Evolutionary conservation across 2,888 invertebrate species (phyloP), one percentile per base, ranked within the genome.

Genomic region (Cinara cedri): DNA sequence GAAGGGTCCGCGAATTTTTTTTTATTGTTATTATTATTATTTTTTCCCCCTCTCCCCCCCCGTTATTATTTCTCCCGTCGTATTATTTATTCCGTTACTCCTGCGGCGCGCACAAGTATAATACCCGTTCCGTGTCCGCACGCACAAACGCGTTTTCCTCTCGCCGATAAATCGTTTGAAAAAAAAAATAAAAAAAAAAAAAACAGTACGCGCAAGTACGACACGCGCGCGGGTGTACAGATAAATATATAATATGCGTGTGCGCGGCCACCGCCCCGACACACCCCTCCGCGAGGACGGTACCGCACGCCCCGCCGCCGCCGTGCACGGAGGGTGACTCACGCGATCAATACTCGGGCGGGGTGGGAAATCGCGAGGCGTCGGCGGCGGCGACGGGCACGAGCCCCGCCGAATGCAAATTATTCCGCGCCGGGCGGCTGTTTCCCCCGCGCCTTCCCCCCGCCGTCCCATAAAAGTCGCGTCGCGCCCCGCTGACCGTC

Each of bases 381-480:
- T 21, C 21, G 74, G 65, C 14, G 72, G n/a, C 51, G 63, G 26
- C n/a, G 26, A 26, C 46, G 74, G 21, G 74, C 74, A 51, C 74
- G 74, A 74, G 74, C 72, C 60, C 46, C 63, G 74, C 54, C 34
- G 49, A 70, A 70, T 68, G 76, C 76, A 57, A 76, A 76, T 76
- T 65, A 75, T 24, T 24, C 44, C 21, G 63, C 63, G 42, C 51
- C 62, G 19, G 51, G 19, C 63, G 65, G 24, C 24, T 10, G 54
- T 55, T 44, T 75, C 42, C 34, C 24, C 54, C 0, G 2, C 16
- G 13, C 54, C 1, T 26, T 9, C 57, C 11, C 3, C 51, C 14
- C 72, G 16, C 14, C 42, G 9, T 3, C 60, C 16, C 49, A 21
- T 34, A 4, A n/a, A 16, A 16, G 6, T 9, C 44, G 44, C 71